Evolutionary conservation across 2,797 vertebrate species (phyloP).

Genomic region (Pterois miles): DNA sequence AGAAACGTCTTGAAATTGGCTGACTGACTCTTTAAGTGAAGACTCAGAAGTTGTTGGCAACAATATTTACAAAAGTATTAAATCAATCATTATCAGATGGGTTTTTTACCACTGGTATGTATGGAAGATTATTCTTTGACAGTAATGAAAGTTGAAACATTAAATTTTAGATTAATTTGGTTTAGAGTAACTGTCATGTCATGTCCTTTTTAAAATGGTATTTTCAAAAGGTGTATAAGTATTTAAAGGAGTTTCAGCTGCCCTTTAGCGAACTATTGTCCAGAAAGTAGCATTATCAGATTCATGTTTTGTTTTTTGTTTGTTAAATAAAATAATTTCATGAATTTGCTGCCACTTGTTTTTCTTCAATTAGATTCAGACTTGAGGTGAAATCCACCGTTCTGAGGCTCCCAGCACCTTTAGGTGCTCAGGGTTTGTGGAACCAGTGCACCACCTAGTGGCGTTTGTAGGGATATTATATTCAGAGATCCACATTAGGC

Average conservation of each 20-base stretch:
- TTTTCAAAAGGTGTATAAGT: not conserved
- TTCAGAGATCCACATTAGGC: too few relatives aligned
- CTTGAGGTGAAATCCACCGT: not conserved
- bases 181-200: not conserved
- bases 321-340: not conserved
- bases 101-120: not conserved
- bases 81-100: not conserved
- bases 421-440: not conserved
- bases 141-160: not conserved
- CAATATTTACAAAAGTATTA: not conserved
- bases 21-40: not conserved
- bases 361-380: not conserved
- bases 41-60: not conserved
- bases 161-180: not conserved
- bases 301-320: not conserved
- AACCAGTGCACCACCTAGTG: not conserved
- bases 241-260: not conserved
- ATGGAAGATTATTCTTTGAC: not conserved
- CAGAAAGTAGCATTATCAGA: not conserved
- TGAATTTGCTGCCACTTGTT: not conserved
- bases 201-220: not conserved
- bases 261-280: not conserved
- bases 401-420: not conserved
- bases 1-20: not conserved
- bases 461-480: fast-evolving